A percentile compares a stretch with the other conserved stretches of the same genome.
Conservation (phyloP, 2,113 vertebrate genomes). For the Lonchura striata region DNA sequence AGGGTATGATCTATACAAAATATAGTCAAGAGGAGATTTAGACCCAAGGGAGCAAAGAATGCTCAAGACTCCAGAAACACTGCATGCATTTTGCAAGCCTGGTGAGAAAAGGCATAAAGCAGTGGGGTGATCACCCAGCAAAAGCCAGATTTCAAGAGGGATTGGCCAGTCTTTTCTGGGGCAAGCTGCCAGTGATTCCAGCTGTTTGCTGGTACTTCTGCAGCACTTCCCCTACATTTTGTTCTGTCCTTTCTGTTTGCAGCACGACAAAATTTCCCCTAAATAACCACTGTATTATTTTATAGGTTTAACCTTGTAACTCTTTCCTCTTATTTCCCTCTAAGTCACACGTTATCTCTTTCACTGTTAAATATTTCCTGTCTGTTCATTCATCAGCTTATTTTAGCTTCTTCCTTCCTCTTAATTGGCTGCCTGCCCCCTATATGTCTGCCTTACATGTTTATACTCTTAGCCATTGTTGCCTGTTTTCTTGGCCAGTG, state of each 20-base stretch:
- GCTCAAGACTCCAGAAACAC: not conserved
- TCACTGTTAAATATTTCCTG: slow-evolving; percentile 62
- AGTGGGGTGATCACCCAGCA: not conserved
- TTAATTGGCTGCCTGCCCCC: slow-evolving; percentile 35
- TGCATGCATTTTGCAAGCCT: not conserved
- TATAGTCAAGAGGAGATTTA: not conserved
- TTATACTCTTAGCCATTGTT: slow-evolving; percentile 43
- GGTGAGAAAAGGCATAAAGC: not conserved
- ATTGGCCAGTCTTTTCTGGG: not conserved
- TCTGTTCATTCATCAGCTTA: slow-evolving; percentile 52
- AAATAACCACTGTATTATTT: slow-evolving; percentile 22
- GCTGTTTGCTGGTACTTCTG: not conserved
- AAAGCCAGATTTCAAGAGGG: not conserved
- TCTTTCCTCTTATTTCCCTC: slow-evolving; percentile 42
- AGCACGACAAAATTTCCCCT: slow-evolving; percentile 23
- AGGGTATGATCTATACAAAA: not conserved
- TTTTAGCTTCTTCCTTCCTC: slow-evolving; percentile 67
- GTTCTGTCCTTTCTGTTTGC: slow-evolving; percentile 3
- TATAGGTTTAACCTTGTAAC: slow-evolving; percentile 58
- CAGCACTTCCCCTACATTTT: slow-evolving; percentile 2
- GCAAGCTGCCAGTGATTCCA: not conserved
- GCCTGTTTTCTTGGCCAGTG: slow-evolving; percentile 25
- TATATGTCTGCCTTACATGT: not conserved
- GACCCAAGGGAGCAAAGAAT: not conserved
- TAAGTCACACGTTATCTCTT: slow-evolving; percentile 51